Evolutionary conservation across 1,140 invertebrate species (phyloP).

Genomic region (Drosophila dunni): DNA sequence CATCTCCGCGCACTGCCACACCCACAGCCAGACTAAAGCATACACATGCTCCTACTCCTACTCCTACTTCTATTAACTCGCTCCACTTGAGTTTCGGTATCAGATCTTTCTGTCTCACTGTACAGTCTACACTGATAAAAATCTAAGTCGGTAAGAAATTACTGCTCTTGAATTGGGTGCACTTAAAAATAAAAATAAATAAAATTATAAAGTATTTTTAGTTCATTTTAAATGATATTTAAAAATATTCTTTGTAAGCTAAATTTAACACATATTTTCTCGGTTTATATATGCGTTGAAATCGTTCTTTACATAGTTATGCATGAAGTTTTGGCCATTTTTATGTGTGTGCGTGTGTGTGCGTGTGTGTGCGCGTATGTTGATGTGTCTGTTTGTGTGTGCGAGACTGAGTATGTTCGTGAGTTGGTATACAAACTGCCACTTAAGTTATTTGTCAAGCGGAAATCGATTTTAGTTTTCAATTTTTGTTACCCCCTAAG

Average conservation of each 20-base stretch:
- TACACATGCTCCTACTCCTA: not conserved
- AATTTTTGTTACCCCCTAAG: constrained; percentile 19
- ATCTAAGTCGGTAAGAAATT: too few species aligned
- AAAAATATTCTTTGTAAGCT: too few species aligned
- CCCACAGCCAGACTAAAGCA: not conserved
- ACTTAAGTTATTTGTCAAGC: constrained; percentile 65
- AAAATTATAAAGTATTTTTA: too few species aligned
- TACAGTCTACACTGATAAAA: too few species aligned
- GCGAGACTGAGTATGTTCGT: constrained; percentile 21
- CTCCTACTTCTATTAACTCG: not conserved
- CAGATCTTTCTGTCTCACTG: not conserved
- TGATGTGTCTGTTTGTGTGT: not conserved
- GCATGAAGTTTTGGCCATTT: constrained; percentile 32
- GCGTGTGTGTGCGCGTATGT: constrained; percentile 14
- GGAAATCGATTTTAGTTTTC: constrained; percentile 82
- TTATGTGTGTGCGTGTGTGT: not conserved
- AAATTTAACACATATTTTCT: too few species aligned
- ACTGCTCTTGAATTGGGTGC: too few species aligned
- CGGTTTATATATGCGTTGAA: constrained; percentile 21
- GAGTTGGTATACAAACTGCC: constrained; percentile 65
- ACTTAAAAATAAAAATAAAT: too few species aligned
- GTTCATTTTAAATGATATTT: too few species aligned
- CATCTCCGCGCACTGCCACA: constrained; percentile 12
- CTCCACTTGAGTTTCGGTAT: not conserved
- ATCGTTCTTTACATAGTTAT: constrained; percentile 28